phyloP scores from a whole-genome alignment of 2,113 vertebrate species.

The Natator depressus region DNA sequence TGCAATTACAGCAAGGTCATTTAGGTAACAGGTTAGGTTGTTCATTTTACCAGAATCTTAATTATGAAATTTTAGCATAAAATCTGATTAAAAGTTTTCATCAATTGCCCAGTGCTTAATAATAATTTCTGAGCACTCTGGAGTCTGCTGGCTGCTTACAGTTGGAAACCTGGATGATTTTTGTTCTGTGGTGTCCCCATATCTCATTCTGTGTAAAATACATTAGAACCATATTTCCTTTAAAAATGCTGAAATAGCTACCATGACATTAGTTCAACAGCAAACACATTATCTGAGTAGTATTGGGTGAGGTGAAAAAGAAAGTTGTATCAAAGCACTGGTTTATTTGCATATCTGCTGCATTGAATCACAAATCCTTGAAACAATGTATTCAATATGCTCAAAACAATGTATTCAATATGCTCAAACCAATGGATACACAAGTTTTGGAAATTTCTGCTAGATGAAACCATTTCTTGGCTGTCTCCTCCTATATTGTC shows the following conservation, averaged over 20 bases:
- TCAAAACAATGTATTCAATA: not conserved
- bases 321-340: not conserved
- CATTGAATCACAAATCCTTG: not conserved
- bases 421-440: not conserved
- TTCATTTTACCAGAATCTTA: not conserved
- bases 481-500: conserved; percentile 16
- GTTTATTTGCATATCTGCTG: not conserved
- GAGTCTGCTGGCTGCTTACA: not conserved
- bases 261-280: not conserved
- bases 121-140: conserved; percentile 16
- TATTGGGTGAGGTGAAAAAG: not conserved
- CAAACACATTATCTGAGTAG: not conserved
- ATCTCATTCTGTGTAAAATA: not conserved
- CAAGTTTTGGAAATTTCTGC: not conserved
- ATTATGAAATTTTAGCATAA: not conserved
- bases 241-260: not conserved
- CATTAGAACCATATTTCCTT: not conserved
- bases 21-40: not conserved
- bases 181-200: not conserved
- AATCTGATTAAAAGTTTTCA: conserved; percentile 20
- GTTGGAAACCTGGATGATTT: not conserved
- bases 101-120: not conserved
- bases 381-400: not conserved
- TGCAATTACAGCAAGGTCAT: not conserved
- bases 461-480: conserved; percentile 39